Evolutionary conservation across 2,113 vertebrate genomes (phyloP), one percentile per base, ranked within the genome.

Genomic region (Alces alces): DNA sequence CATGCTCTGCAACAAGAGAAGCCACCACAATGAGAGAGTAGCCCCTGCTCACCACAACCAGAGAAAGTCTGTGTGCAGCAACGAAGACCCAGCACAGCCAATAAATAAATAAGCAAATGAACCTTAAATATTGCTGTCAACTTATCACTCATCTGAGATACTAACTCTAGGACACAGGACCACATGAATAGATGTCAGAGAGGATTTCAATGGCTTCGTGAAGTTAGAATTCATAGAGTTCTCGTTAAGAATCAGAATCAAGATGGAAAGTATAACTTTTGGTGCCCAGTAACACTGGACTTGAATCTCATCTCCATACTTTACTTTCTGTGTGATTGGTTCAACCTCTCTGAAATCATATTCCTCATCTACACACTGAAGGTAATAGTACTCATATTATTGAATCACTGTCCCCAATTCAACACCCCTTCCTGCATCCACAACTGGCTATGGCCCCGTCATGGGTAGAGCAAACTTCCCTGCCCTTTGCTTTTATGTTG

Each of bases 11-110:
- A 43, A 27, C 23, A 43, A 43, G 70, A 76, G 66, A 23, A 23
- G 21, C 70, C 70, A 76, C 23, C 36, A 25, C 21, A 23, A 3
- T 0, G 23, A 73, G 36, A 39, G 21, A 73, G 70, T 3, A 73
- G 70, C 21, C 23, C 36, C 36, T 6, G 11, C 70, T 73, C 36
- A 14, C 36, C 70, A 43, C 70, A 76, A 8, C 12, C 39, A 27
- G 70, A 76, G 23, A 23, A 27, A 7, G 39, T 12, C 39, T 43
- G 14, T 27, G 23, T 43, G 70, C 23, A 76, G 23, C 70, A 43
- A 43, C 0, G 0, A 43, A 76, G 36, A 76, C 39, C 23, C 23
- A 27, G 11, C 7, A 27, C 0, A 0, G 23, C 23, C 70, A 43
- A 43, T 76, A 76, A 43, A 7, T 25, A 43, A 58, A 76, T 0